Percentiles rank a stretch among this genome's conserved stretches.
Conservation (phyloP, 1,140 invertebrate genomes). For the Oncopodura yosiiana region DNA sequence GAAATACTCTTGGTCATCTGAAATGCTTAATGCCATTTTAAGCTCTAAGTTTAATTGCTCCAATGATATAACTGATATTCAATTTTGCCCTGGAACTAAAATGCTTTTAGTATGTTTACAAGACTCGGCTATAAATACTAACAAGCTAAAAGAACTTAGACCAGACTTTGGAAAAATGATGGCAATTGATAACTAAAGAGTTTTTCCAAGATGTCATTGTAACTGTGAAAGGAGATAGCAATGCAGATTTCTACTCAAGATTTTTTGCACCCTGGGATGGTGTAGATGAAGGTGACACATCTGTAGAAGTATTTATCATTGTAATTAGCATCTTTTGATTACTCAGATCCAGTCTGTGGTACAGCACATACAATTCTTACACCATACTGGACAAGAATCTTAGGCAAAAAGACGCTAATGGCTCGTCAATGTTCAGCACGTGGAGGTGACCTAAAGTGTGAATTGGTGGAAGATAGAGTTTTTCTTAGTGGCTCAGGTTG, state of each 20-base stretch:
- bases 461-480: conserved; percentile 20
- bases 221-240: neutral
- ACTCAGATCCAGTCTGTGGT: conserved; percentile 49
- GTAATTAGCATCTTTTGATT: too few species aligned
- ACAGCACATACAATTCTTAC: conserved; percentile 45
- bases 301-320: too few species aligned
- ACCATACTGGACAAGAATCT: conserved; percentile 42
- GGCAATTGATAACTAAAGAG: too few species aligned
- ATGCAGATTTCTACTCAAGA: conserved; percentile 46
- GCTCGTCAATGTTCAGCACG: conserved; percentile 15
- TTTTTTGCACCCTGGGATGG: conserved; percentile 53
- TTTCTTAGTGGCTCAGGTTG: conserved; percentile 4
- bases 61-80: conserved; percentile 34
- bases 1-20: neutral
- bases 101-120: conserved; percentile 37
- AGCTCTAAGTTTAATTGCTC: neutral
- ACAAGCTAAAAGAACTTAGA: too few species aligned
- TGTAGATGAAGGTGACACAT: too few species aligned
- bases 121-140: conserved; percentile 34
- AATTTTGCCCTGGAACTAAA: conserved; percentile 35
- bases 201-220: too few species aligned
- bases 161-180: too few species aligned
- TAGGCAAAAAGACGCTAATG: conserved; percentile 17
- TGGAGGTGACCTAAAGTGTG: conserved; percentile 18
- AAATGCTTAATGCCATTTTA: neutral